Percentiles rank a stretch among this genome's conserved stretches.
phyloP scores from a whole-genome alignment of 2,113 vertebrate genomes.

The Chaetodon auriga region DNA sequence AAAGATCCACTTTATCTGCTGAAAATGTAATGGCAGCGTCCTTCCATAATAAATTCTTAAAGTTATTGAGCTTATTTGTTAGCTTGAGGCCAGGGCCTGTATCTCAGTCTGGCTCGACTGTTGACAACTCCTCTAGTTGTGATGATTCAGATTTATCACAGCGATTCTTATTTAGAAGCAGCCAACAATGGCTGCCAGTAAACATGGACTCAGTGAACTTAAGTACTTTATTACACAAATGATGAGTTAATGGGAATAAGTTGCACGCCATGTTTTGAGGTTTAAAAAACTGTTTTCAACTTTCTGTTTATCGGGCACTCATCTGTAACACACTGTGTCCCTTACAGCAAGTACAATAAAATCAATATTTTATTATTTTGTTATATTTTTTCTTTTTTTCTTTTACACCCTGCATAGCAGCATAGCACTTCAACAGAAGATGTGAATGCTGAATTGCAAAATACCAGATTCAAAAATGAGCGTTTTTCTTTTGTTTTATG shows the following conservation, averaged over 20 bases:
- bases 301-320: conserved; percentile 6
- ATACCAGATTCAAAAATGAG: background rate
- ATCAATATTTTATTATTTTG: background rate
- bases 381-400: background rate
- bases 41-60: background rate
- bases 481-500: background rate
- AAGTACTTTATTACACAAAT: conserved; percentile 9
- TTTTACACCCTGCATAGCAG: background rate
- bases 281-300: conserved; percentile 4
- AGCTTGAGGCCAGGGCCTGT: background rate
- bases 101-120: conserved; percentile 16
- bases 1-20: background rate
- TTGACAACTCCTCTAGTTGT: conserved; percentile 21
- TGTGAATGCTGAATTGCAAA: background rate
- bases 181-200: conserved; percentile 20
- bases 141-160: conserved; percentile 20
- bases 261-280: background rate
- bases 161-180: conserved; percentile 11
- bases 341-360: background rate
- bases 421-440: background rate
- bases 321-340: background rate
- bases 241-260: conserved; percentile 13
- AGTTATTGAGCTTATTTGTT: conserved; percentile 26
- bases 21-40: background rate
- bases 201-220: conserved; percentile 34